Evolutionary conservation across 92 coral and sea anemone species (phyloP).

Genomic region (Heteractis magnifica): DNA sequence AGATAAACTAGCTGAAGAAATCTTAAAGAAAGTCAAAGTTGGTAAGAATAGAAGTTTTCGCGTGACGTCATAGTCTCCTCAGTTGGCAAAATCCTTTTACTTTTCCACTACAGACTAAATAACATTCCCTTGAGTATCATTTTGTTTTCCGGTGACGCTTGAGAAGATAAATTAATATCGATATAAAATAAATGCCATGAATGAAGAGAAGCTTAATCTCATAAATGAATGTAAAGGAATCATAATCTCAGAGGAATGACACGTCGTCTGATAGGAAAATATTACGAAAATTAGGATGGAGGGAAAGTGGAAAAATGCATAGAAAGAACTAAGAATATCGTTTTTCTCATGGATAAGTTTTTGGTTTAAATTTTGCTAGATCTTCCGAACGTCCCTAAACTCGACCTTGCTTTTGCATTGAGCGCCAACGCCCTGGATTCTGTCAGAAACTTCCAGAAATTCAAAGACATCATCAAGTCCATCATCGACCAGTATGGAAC

Average conservation of each 20-base stretch:
- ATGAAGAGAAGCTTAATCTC: too few relatives aligned
- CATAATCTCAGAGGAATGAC: too few relatives aligned
- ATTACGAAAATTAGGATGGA: too few relatives aligned
- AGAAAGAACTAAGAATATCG: not conserved
- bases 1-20: slow-evolving; percentile 57
- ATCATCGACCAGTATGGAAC: slow-evolving; percentile 57
- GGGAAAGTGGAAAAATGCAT: not conserved
- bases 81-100: not conserved
- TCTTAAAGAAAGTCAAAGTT: slow-evolving; percentile 43
- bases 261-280: too few relatives aligned
- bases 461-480: slow-evolving; percentile 51
- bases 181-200: too few relatives aligned
- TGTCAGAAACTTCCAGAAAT: slow-evolving; percentile 50
- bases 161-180: too few relatives aligned
- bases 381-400: slow-evolving; percentile 55
- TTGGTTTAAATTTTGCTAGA: slow-evolving; percentile 10
- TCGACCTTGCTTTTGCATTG: slow-evolving; percentile 69
- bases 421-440: slow-evolving; percentile 59
- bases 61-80: not conserved
- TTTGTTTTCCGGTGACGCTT: too few relatives aligned
- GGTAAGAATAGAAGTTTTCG: slow-evolving; percentile 26
- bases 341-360: not conserved
- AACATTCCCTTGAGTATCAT: too few relatives aligned
- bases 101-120: too few relatives aligned
- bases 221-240: too few relatives aligned